Evolutionary conservation across 1,140 invertebrate genomes (phyloP), one percentile per base, ranked within the genome.

Genomic region (Notospermus geniculatus): DNA sequence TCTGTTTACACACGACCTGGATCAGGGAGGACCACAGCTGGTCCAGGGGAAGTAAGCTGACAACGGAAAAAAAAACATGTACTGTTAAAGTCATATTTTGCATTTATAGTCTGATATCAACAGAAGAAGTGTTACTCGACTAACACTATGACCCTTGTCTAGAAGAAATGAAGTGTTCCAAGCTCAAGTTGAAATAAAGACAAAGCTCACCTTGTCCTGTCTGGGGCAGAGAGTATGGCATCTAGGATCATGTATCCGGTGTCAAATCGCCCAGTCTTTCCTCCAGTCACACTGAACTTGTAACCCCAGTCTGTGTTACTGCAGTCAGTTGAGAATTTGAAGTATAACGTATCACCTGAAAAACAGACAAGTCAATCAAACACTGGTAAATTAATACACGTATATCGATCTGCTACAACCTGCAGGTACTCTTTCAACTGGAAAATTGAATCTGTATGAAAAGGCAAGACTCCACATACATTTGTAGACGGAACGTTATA

Each of bases 191-290:
- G n/a, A n/a, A n/a, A n/a, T n/a, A 15, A 39, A 39, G 15, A 17
- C 17, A 57, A 19, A 17, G 54, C 46, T 32, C 9, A 65, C 63
- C 59, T 61, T 19, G 29, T 28, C 0, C 54, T 45, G 25, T 28
- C 17, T 17, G 63, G 59, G 15, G 39, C 25, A 41, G 71, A 71
- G 1, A 80, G 66, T 15, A 80, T 70, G 50, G 66, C 62, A 60
- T 77, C 69, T 0, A 80, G 68, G 28, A 80, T 78, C 36, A 69
- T 68, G 67, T 79, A 73, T 43, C 79, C 79, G 29, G 79, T 80
- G 56, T 78, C 73, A 65, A 80, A 79, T 50, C 79, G 72, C 60
- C 77, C 77, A 30, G 72, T 63, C 17, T 68, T 71, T 19, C 76
- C 75, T 27, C 75, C 74, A 9, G 70, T 71, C n/a, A 79, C 74